phyloP scores from a whole-genome alignment of 2,888 invertebrate genomes.

The Seira ritae region DNA sequence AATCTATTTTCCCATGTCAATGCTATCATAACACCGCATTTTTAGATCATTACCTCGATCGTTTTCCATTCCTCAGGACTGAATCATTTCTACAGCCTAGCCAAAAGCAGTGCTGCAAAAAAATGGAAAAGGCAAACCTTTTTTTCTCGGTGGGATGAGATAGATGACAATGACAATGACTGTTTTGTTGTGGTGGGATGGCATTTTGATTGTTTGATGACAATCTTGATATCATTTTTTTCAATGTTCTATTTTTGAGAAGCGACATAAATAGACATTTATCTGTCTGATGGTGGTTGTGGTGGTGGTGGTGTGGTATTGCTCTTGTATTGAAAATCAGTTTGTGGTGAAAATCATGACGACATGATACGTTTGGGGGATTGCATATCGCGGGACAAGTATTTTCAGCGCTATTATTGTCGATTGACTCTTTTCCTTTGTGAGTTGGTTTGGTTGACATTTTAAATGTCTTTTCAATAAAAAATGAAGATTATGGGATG shows the following conservation, averaged over 20 bases:
- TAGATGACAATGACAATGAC: not conserved
- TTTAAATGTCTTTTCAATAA: no score
- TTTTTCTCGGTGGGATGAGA: slow-evolving; percentile 6
- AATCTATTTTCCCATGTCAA: slow-evolving; percentile 27
- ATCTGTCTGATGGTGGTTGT: slow-evolving; percentile 26
- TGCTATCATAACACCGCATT: slow-evolving; percentile 27
- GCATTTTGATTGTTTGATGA: slow-evolving; percentile 62
- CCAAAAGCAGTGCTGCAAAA: not conserved
- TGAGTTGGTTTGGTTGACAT: no score
- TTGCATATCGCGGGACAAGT: no score
- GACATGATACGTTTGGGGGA: slow-evolving; percentile 61
- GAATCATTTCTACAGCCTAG: no score
- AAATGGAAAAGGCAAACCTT: slow-evolving; percentile 36
- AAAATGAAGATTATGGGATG: no score
- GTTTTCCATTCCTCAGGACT: no score
- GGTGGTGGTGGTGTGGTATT: no score
- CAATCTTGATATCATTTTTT: slow-evolving; percentile 51
- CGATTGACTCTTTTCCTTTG: no score
- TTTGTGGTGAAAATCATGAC: slow-evolving; percentile 45
- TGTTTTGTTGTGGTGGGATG: slow-evolving; percentile 36
- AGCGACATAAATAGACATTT: slow-evolving; percentile 34
- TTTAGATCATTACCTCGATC: not conserved
- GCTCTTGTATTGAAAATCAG: slow-evolving; percentile 50
- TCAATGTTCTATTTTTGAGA: slow-evolving; percentile 34
- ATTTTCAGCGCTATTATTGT: no score